Evolutionary conservation across 1,140 invertebrate genomes (phyloP).

Genomic region (Papilio polyxenes): DNA sequence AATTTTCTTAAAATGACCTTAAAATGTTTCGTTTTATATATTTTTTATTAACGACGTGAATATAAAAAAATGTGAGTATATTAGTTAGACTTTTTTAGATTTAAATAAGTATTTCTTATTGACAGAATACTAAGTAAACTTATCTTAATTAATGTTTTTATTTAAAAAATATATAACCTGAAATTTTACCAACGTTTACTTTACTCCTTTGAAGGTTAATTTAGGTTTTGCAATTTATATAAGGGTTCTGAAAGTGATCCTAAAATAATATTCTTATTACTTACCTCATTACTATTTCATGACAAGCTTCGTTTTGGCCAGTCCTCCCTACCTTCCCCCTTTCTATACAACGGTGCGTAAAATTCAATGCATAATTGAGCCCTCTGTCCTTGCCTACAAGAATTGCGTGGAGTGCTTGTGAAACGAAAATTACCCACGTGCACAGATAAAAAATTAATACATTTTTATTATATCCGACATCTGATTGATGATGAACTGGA

Average conservation of each 20-base stretch:
- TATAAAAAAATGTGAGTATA: too few species aligned
- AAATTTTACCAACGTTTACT: neutral
- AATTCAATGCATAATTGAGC: slow-evolving; percentile 27
- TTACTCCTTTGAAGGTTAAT: slow-evolving; percentile 17
- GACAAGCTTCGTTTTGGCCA: neutral
- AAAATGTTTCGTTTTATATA: too few species aligned
- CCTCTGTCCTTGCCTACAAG: neutral
- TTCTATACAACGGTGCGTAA: neutral
- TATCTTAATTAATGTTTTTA: neutral
- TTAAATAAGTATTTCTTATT: neutral
- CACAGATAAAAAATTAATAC: neutral
- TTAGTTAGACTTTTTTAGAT: too few species aligned
- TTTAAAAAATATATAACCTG: neutral
- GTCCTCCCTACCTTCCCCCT: neutral
- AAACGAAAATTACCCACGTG: neutral
- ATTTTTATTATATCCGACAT: neutral
- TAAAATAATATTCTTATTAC: slow-evolving; percentile 25
- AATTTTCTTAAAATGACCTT: too few species aligned
- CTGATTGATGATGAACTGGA: too few species aligned
- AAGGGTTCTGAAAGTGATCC: slow-evolving; percentile 7
- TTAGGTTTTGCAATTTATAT: slow-evolving; percentile 7
- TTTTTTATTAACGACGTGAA: too few species aligned
- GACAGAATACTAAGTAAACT: neutral
- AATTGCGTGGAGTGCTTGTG: neutral
- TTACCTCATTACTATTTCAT: slow-evolving; percentile 9